A percentile compares a stretch with the other conserved stretches of the same genome.
Evolutionary conservation across 2,888 invertebrate species (phyloP).

Genomic region (Mechanitis messenoides): DNA sequence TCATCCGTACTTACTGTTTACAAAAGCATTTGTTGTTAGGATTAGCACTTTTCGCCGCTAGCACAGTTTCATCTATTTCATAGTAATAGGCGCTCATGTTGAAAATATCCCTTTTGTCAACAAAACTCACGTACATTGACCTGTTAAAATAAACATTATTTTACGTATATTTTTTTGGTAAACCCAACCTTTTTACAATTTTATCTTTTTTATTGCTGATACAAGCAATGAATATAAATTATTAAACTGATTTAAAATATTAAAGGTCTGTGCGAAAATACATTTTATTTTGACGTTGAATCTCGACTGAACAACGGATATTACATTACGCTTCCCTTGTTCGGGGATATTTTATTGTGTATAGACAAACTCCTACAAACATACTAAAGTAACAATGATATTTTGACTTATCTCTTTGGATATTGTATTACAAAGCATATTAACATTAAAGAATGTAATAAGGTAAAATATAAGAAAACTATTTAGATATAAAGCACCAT

Average conservation of each 20-base stretch:
- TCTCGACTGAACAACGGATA: too few relatives aligned
- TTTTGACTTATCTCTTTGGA: not conserved
- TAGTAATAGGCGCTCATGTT: constrained; percentile 70
- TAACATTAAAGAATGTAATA: not conserved
- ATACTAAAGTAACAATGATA: too few relatives aligned
- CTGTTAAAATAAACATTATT: constrained; percentile 40
- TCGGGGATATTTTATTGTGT: too few relatives aligned
- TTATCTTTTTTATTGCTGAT: too few relatives aligned
- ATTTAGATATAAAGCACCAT: not conserved
- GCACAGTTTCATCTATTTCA: constrained; percentile 54
- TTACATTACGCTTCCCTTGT: too few relatives aligned
- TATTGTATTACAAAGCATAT: constrained; percentile 2
- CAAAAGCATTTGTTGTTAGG: constrained; percentile 74
- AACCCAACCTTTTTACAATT: too few relatives aligned
- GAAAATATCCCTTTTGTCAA: constrained; percentile 51
- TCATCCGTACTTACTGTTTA: constrained; percentile 44
- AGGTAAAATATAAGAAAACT: not conserved
- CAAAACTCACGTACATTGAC: constrained; percentile 61
- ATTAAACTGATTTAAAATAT: too few relatives aligned
- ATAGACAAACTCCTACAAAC: too few relatives aligned
- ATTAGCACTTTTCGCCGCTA: constrained; percentile 62
- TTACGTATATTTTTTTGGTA: not conserved
- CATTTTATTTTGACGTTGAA: too few relatives aligned
- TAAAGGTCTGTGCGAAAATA: too few relatives aligned
- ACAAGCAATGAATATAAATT: too few relatives aligned